These are phyloP conservation scores for Sceloporus tristichus DNA, from an alignment of 2,113 vertebrate species.

Conservation along the genomic window DNA sequence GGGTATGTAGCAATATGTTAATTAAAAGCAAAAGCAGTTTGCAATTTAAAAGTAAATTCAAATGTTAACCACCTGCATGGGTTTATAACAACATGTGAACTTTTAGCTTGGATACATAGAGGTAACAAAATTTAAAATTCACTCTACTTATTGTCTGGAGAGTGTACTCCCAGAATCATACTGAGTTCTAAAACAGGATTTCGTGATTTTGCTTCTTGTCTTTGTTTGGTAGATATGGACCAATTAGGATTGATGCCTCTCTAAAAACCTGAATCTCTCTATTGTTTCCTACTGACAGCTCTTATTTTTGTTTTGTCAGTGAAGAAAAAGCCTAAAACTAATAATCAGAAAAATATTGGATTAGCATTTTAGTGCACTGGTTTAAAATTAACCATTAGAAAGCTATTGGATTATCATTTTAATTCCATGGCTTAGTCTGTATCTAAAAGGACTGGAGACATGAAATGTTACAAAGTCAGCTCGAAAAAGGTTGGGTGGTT, in stretches of 20 bases:
- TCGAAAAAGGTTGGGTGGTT: neutral
- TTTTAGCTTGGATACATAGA: neutral
- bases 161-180: neutral
- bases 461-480: neutral
- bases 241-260: neutral
- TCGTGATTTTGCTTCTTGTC: neutral
- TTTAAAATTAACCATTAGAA: neutral
- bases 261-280: neutral
- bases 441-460: neutral
- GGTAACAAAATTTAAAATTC: neutral
- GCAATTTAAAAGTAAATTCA: constrained; percentile 9
- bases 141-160: neutral
- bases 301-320: neutral
- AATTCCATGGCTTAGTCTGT: neutral
- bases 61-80: neutral
- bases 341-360: neutral
- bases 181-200: neutral
- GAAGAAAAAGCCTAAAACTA: neutral
- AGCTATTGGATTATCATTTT: neutral
- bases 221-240: neutral
- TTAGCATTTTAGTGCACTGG: neutral
- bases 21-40: no score
- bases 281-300: neutral
- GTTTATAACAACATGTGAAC: neutral
- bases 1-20: neutral